Percentiles rank a stretch among this genome's conserved stretches.
phyloP scores from a whole-genome alignment of 1,140 invertebrate species.

The Oncopeltus fasciatus region DNA sequence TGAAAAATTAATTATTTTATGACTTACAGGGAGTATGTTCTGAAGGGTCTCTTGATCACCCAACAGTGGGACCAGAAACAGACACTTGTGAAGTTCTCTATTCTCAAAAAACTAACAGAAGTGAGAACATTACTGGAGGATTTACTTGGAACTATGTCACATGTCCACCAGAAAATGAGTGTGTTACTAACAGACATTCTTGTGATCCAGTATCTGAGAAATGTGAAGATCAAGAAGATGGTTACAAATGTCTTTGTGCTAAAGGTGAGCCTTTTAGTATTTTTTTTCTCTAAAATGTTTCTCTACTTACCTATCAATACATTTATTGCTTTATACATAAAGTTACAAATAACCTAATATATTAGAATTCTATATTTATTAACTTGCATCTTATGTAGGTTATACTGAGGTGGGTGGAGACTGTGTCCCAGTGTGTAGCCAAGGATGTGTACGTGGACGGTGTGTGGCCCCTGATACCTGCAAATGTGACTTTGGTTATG shows the following conservation, averaged over 20 bases:
- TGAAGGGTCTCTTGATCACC: conserved; percentile 60
- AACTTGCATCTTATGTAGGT: background rate
- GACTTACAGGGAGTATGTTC: conserved; percentile 50
- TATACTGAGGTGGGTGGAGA: background rate
- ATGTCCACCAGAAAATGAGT: conserved; percentile 89
- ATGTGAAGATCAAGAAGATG: conserved; percentile 55
- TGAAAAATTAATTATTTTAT: too few species aligned
- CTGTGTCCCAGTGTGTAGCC: conserved; percentile 42
- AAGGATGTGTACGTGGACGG: conserved; percentile 76
- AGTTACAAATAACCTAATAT: background rate
- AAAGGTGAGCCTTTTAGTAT: conserved; percentile 35
- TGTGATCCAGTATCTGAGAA: conserved; percentile 74
- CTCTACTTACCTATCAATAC: background rate
- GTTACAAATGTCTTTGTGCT: conserved; percentile 77
- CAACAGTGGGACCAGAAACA: conserved; percentile 23
- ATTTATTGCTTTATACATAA: background rate
- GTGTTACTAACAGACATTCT: conserved; percentile 76
- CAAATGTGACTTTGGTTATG: conserved; percentile 85
- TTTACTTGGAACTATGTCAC: conserved; percentile 67
- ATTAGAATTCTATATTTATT: background rate
- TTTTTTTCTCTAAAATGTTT: background rate
- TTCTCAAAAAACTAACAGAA: background rate
- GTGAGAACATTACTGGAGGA: background rate
- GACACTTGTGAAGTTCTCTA: background rate
- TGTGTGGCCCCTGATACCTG: conserved; percentile 77